Conservation (phyloP, 2,113 vertebrate species). For the Ptilonorhynchus violaceus region DNA sequence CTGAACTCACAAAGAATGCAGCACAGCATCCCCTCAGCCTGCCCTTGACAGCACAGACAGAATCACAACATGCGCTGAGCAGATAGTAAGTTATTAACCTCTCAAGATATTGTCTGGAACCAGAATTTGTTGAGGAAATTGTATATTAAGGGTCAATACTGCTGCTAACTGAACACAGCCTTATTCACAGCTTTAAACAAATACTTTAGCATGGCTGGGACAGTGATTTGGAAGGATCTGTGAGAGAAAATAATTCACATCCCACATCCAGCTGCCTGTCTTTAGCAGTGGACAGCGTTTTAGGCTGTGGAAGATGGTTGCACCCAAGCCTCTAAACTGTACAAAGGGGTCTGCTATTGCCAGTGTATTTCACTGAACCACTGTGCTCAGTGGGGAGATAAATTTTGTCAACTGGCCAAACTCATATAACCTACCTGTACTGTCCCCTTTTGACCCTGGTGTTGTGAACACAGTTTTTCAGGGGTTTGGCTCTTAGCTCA, state of each 20-base stretch:
- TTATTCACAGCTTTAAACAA: neutral
- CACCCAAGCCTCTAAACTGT: neutral
- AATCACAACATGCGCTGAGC: neutral
- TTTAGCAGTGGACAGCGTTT: neutral
- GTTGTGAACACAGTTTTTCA: neutral
- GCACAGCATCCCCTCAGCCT: neutral
- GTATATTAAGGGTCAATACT: neutral
- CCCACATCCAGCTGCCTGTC: neutral
- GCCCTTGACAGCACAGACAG: neutral
- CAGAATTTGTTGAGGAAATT: neutral
- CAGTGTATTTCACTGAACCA: neutral
- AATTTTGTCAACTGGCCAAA: neutral
- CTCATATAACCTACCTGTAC: neutral
- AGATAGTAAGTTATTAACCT: neutral
- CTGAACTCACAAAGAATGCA: neutral
- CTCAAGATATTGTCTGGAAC: slow-evolving; percentile 1
- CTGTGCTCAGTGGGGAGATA: neutral
- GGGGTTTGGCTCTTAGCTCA: neutral
- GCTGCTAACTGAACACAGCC: neutral
- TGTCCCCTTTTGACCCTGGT: neutral
- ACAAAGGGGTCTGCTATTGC: neutral
- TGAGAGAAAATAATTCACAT: neutral
- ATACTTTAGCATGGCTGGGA: neutral
- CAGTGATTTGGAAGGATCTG: neutral
- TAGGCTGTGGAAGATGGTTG: neutral